Conservation (phyloP, 2,888 invertebrate genomes). For the Galeopsomyia nigrocyanea region DNA sequence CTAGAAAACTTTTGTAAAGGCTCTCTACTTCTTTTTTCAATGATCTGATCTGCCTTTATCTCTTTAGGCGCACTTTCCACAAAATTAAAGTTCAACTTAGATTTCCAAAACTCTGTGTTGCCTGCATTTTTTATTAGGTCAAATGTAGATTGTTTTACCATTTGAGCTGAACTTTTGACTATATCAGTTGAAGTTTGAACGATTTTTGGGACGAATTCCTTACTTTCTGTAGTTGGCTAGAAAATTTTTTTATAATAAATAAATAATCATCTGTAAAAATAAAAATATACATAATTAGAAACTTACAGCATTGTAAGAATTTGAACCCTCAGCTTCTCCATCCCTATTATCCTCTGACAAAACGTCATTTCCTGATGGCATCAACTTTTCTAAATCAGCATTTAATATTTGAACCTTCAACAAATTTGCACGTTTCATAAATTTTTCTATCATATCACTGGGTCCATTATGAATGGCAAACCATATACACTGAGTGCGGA, state of each 20-base stretch:
- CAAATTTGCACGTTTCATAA: conserved; percentile 60
- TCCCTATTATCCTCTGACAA: conserved; percentile 66
- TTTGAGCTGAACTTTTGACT: conserved; percentile 67
- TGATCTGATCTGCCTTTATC: conserved; percentile 47
- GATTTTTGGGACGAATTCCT: conserved; percentile 63
- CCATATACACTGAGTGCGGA: conserved; percentile 60
- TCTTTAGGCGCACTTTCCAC: conserved; percentile 50
- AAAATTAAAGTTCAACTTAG: conserved; percentile 60
- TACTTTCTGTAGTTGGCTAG: conserved; percentile 30
- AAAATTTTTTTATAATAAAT: conserved; percentile 27
- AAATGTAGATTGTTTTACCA: conserved; percentile 66
- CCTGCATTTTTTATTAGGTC: conserved; percentile 66
- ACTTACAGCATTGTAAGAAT: conserved; percentile 63
- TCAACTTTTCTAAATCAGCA: conserved; percentile 60
- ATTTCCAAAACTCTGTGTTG: conserved; percentile 66
- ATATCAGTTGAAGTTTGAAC: conserved; percentile 68
- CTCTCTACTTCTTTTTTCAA: conserved; percentile 46
- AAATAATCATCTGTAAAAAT: conserved; percentile 25
- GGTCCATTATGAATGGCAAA: conserved; percentile 65
- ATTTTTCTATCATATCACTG: conserved; percentile 59
- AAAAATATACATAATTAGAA: conserved; percentile 13
- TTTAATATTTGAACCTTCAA: conserved; percentile 64
- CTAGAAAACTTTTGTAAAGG: conserved; percentile 64
- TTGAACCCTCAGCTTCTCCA: conserved; percentile 72
- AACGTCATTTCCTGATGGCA: conserved; percentile 53